Evolutionary conservation across 2,797 vertebrate genomes (phyloP), one percentile per base, ranked within the genome.

Genomic region (Orientallactaga sibirica): DNA sequence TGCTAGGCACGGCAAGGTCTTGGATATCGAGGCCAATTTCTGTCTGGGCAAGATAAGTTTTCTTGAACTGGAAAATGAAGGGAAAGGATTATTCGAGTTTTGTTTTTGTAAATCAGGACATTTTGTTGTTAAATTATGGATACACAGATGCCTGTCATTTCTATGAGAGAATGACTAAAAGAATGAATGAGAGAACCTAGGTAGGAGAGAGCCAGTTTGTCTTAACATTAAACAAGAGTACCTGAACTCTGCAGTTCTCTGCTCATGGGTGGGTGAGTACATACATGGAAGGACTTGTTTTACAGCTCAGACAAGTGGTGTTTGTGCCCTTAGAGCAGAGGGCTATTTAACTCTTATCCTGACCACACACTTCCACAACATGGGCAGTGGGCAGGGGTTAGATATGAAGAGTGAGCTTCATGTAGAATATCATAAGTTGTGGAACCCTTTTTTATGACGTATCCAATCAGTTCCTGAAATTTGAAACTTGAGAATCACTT

Each of bases 121-220:
- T 81, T 92, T 84, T 71, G 15, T 81, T 81, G 14, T 67, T 90
- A 88, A 85, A 78, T 71, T n/a, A 58, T 58, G 55, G 55, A 58
- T 58, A 4, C 55, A 14, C 12, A 16, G 55, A 58, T 58, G 55
- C 16, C 55, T 58, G 12, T 14, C 15, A 58, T 58, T 58, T 58
- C 55, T 58, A 16, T 11, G 55, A 58, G 12, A 58, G 55, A 14
- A 14, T 58, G 55, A 58, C 12, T 58, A 16, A 58, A 58, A 14
- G 55, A 58, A 16, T 58, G 14, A 58, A 48, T 48, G 10, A 9
- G 48, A 48, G 48, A 16, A 12, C 55, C 55, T 58, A 58, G 55
- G 55, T 58, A 48, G 4, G 29, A 37, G n/a, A 91, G 41, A 78
- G 41, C 52, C 7, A 5, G 8, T 20, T 68, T 86, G 74, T 86